Evolutionary conservation across 1,140 invertebrate species (phyloP).

Genomic region (Pseudomyrmex pallidus): DNA sequence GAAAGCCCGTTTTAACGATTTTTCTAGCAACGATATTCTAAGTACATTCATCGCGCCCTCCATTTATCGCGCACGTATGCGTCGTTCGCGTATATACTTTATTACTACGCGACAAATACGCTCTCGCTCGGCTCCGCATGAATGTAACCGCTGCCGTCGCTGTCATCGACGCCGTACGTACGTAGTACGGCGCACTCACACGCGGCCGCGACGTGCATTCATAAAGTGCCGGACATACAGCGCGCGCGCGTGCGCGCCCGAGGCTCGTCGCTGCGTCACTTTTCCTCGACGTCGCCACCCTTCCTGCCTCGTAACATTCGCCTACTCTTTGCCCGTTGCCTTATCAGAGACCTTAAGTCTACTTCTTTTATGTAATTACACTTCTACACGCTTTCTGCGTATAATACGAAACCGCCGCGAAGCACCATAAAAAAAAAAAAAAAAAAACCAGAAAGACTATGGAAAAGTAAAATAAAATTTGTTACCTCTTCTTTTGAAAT

Average conservation of each 20-base stretch:
- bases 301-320: constrained; percentile 50
- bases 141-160: constrained; percentile 66
- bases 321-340: constrained; percentile 25
- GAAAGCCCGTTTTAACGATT: constrained; percentile 62
- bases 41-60: constrained; percentile 65
- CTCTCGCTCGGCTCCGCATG: constrained; percentile 64
- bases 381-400: neutral
- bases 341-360: neutral
- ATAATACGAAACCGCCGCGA: neutral
- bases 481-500: neutral
- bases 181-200: constrained; percentile 54
- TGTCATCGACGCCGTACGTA: constrained; percentile 51
- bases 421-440: too few species aligned
- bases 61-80: constrained; percentile 55
- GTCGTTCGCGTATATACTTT: constrained; percentile 52
- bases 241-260: constrained; percentile 69
- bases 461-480: too few species aligned
- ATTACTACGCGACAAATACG: constrained; percentile 68
- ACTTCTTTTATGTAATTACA: neutral
- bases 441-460: too few species aligned
- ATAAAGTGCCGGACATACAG: constrained; percentile 79
- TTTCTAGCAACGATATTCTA: constrained; percentile 34
- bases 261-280: constrained; percentile 59
- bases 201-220: constrained; percentile 76
- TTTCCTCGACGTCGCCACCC: constrained; percentile 66